These are phyloP conservation scores for Sisyra nigra DNA, from an alignment of 2,888 invertebrate genomes.

Conservation along the genomic window DNA sequence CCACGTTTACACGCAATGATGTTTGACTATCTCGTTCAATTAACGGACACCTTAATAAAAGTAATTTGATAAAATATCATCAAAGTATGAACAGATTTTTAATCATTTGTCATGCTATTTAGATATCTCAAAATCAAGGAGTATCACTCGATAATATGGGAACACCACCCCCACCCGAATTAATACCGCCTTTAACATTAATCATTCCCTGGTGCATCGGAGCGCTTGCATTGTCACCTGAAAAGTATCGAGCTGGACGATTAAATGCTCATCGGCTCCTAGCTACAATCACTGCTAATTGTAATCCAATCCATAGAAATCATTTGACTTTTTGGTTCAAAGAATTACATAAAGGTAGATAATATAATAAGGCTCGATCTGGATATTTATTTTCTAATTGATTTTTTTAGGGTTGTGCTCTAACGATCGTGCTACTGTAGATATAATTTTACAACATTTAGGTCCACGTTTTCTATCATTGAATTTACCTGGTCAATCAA, in stretches of 20 bases:
- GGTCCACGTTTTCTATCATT: slow-evolving; percentile 76
- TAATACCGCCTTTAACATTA: slow-evolving; percentile 72
- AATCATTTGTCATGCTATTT: slow-evolving; percentile 12
- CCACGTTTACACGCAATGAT: slow-evolving; percentile 62
- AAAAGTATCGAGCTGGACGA: slow-evolving; percentile 61
- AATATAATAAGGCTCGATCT: neutral
- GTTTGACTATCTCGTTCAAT: slow-evolving; percentile 80
- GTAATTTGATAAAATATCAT: slow-evolving; percentile 23
- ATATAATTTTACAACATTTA: slow-evolving; percentile 59
- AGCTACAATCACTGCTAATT: slow-evolving; percentile 72
- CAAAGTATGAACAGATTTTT: neutral
- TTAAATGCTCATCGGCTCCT: slow-evolving; percentile 73
- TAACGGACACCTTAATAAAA: slow-evolving; percentile 75
- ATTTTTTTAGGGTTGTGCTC: slow-evolving; percentile 36
- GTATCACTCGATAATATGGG: slow-evolving; percentile 58
- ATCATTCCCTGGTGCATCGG: slow-evolving; percentile 93
- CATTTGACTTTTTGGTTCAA: slow-evolving; percentile 77
- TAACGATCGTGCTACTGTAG: slow-evolving; percentile 57
- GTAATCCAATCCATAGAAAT: slow-evolving; percentile 49
- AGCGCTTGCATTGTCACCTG: slow-evolving; percentile 56
- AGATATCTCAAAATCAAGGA: slow-evolving; percentile 62
- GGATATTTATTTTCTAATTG: neutral
- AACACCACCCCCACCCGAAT: slow-evolving; percentile 56
- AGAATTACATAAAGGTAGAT: slow-evolving; percentile 60
- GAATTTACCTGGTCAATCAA: slow-evolving; percentile 74